Base-by-base conservation (phyloP, 2,113 vertebrate genomes). In the Jacana jacana region DNA sequence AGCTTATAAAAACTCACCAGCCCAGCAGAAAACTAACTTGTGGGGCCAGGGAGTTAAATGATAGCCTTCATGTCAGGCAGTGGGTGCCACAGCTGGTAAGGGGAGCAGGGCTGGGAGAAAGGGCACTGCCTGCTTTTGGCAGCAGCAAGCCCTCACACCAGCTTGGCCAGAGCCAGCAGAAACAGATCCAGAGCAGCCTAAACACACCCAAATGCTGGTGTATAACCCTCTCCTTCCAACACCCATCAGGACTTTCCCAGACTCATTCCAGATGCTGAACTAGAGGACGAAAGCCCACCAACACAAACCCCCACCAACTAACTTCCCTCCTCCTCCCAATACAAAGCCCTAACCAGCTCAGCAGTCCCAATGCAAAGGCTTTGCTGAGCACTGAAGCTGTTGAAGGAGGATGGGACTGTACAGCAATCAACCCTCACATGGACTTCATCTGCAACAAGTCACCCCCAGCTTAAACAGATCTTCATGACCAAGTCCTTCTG, bases 271-370 rank as follows among this genome's bases (percentile, higher is more conserved):
- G 28, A 55, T 40, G 17, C 16, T 70, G 23, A 91, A 52, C 8
- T 46, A 28, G 16, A 12, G 61, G 72, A 33, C 25, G 64, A 68
- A 23, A 89, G 19, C 51, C 6, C 81, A 57, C 12, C 31, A 44
- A n/a, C 17, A 58, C 15, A 35, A 18, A 0, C 3, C 4, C 22
- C 1, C 0, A 2, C 1, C 0, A 2, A n/a, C 46, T 25, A 40
- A 61, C 33, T 77, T 84, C 31, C 23, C 31, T 55, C 27, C 27
- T 70, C 9, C 44, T 69, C 20, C 31, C n/a, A 49, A 1, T 6
- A 48, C 7, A 55, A 33, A 82, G 31, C 37, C 44, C 71, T 51
- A 13, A 18, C 37, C 44, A 65, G 42, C 8, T 42, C 19, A 14
- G 44, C 13, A 18, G 22, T 70, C 57, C 44, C 42, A 58, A 39